phyloP scores from a whole-genome alignment of 2,888 invertebrate genomes.

The Nemotelus pantherinus region DNA sequence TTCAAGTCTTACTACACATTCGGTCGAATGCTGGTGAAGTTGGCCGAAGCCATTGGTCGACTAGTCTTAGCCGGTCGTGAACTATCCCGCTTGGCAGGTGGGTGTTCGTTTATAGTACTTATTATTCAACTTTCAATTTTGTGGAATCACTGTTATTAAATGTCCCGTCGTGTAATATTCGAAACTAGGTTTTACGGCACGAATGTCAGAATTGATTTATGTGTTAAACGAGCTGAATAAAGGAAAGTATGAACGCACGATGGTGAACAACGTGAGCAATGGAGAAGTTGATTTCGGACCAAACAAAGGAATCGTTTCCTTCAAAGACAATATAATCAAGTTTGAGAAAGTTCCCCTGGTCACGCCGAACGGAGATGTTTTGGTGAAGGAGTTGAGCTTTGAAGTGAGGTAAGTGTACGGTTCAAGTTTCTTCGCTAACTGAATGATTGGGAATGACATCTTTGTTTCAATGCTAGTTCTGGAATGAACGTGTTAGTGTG shows the following conservation, averaged over 20 bases:
- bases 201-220: constrained; percentile 87
- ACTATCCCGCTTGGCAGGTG: constrained; percentile 89
- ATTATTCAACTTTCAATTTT: too few species aligned
- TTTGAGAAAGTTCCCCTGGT: constrained; percentile 95
- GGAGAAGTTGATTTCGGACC: constrained; percentile 68
- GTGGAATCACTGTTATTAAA: too few species aligned
- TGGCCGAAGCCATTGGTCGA: constrained; percentile 97
- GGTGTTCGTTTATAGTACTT: constrained; percentile 14
- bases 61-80: constrained; percentile 95
- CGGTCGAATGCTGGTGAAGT: constrained; percentile 80
- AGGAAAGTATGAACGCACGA: constrained; percentile 75
- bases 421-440: neutral
- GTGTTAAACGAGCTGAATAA: constrained; percentile 86
- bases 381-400: constrained; percentile 87
- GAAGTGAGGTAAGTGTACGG: constrained; percentile 77
- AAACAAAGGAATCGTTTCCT: constrained; percentile 81
- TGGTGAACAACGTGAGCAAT: constrained; percentile 65
- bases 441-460: neutral
- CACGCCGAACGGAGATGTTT: constrained; percentile 96
- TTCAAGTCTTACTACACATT: constrained; percentile 91
- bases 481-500: constrained; percentile 98
- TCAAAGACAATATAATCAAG: constrained; percentile 87
- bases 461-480: constrained; percentile 68
- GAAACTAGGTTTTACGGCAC: constrained; percentile 76
- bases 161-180: too few species aligned